phyloP scores from a whole-genome alignment of 2,113 vertebrate species.

The Chinchilla lanigera region DNA sequence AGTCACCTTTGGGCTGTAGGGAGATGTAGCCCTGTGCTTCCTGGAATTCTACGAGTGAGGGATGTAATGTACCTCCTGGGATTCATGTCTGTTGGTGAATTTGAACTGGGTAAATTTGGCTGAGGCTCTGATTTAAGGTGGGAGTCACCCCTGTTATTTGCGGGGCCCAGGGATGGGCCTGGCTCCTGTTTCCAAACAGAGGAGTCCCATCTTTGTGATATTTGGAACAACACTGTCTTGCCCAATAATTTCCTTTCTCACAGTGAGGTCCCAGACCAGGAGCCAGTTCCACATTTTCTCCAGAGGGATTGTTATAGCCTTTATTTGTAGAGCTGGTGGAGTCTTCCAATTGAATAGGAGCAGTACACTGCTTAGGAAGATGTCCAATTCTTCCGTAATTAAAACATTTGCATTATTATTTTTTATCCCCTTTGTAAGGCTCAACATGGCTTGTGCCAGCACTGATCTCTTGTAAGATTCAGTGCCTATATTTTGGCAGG shows the following conservation, averaged over 20 bases:
- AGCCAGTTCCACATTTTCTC: neutral
- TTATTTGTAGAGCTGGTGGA: neutral
- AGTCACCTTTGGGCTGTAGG: neutral
- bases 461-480: neutral
- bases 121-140: neutral
- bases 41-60: neutral
- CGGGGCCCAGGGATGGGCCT: neutral
- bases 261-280: neutral
- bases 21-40: neutral
- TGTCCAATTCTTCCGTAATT: neutral
- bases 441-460: neutral
- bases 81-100: neutral
- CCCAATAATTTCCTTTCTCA: neutral
- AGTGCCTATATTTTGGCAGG: neutral
- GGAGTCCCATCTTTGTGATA: neutral
- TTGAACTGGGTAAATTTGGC: neutral
- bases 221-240: neutral
- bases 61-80: neutral
- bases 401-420: neutral
- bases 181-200: neutral
- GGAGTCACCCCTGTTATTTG: neutral
- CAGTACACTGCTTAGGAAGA: neutral
- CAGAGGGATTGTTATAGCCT: neutral
- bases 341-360: neutral
- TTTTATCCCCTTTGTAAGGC: neutral